These are phyloP conservation scores for Nipponacmea schrenckii DNA, from an alignment of 2,888 invertebrate genomes.

Conservation along the genomic window DNA sequence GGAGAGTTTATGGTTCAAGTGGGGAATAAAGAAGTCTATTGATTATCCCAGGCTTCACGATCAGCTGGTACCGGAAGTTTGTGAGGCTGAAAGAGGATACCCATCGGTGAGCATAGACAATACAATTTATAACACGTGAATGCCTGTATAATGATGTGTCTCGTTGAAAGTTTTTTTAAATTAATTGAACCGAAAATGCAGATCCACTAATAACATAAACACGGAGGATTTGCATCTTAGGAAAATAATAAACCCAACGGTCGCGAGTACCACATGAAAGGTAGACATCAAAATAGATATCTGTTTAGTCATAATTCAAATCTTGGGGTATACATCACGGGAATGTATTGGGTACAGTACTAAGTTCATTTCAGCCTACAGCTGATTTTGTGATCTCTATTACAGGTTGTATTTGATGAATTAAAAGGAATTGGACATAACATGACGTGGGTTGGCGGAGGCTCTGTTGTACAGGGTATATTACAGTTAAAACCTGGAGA, in stretches of 20 bases:
- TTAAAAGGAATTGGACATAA: slow-evolving; percentile 38
- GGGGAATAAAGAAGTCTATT: slow-evolving; percentile 82
- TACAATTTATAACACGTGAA: not conserved
- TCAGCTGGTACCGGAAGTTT: slow-evolving; percentile 80
- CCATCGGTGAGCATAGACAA: not conserved
- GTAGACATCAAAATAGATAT: no score
- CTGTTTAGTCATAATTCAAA: no score
- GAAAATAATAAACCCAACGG: no score
- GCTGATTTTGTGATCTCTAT: not conserved
- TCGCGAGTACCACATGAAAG: no score
- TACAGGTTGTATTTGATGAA: slow-evolving; percentile 40
- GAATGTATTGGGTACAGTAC: no score
- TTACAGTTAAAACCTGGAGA: slow-evolving; percentile 22
- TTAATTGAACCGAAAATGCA: not conserved
- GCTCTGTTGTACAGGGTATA: slow-evolving; percentile 35
- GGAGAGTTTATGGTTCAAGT: slow-evolving; percentile 77
- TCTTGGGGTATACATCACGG: no score
- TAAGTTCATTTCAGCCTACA: no score
- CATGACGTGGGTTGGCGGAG: slow-evolving; percentile 23
- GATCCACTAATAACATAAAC: not conserved
- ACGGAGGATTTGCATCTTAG: no score
- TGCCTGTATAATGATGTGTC: not conserved
- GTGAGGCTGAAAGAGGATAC: slow-evolving; percentile 9
- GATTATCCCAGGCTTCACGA: slow-evolving; percentile 86
- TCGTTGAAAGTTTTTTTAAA: not conserved